A percentile compares a stretch with the other conserved stretches of the same genome.
phyloP scores from a whole-genome alignment of 2,888 invertebrate species.

The Choreutis nemorana region DNA sequence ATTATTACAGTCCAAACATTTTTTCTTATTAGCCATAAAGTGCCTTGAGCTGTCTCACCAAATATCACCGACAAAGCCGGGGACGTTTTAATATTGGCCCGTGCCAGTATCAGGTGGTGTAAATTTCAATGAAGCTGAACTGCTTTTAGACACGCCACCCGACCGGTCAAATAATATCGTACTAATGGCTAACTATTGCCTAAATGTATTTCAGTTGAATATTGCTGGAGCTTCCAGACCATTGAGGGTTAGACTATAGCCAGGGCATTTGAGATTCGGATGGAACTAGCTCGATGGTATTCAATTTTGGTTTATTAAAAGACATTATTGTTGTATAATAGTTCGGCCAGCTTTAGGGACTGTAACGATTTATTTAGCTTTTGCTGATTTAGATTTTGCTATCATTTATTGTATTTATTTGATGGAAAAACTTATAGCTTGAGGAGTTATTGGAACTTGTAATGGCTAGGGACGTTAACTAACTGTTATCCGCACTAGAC shows the following conservation, averaged over 20 bases:
- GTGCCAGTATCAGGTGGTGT: constrained; percentile 48
- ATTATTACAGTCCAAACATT: too few relatives aligned
- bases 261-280: constrained; percentile 29
- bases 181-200: constrained; percentile 58
- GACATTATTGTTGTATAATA: constrained; percentile 16
- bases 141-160: constrained; percentile 51
- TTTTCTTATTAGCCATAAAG: too few relatives aligned
- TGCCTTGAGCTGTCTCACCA: too few relatives aligned
- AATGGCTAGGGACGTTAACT: too few relatives aligned
- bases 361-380: too few relatives aligned
- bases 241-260: constrained; percentile 46
- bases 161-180: constrained; percentile 58
- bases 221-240: constrained; percentile 28
- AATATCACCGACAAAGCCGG: constrained; percentile 58
- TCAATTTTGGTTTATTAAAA: constrained; percentile 45
- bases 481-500: too few relatives aligned
- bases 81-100: constrained; percentile 58
- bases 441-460: too few relatives aligned
- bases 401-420: too few relatives aligned
- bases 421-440: too few relatives aligned
- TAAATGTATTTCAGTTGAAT: constrained; percentile 58
- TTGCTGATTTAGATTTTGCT: too few relatives aligned
- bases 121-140: constrained; percentile 50
- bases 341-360: too few relatives aligned
- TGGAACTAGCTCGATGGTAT: constrained; percentile 26